phyloP scores from a whole-genome alignment of 1,140 invertebrate genomes.

The Leptestheria dahalacensis region DNA sequence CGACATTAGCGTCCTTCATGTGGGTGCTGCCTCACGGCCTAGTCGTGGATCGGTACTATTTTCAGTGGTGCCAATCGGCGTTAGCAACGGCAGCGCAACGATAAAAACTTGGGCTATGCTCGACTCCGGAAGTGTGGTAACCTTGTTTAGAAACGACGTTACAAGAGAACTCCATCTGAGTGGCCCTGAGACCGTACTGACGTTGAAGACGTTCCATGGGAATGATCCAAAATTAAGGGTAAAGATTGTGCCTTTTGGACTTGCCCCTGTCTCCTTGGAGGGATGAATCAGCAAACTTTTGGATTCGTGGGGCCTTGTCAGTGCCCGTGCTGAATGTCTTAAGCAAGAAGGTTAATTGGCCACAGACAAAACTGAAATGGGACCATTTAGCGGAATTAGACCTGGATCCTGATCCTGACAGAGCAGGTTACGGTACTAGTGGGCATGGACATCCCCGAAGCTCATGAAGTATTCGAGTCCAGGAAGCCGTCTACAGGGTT shows the following conservation, averaged over 20 bases:
- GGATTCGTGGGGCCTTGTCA: not conserved
- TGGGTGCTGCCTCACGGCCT: not conserved
- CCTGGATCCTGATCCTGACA: not conserved
- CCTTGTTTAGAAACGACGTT: not conserved
- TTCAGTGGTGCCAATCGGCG: not conserved
- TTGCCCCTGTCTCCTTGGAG: not conserved
- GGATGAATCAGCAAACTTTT: not conserved
- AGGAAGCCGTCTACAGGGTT: not conserved
- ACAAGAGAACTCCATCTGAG: not conserved
- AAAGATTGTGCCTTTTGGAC: not conserved
- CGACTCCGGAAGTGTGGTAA: not conserved
- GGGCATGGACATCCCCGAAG: not conserved
- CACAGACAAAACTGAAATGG: not conserved
- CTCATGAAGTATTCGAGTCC: not conserved
- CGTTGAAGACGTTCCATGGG: conserved; percentile 7
- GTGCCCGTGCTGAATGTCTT: not conserved
- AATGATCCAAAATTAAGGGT: not conserved
- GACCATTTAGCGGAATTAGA: not conserved
- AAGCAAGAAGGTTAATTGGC: not conserved
- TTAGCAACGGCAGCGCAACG: not conserved
- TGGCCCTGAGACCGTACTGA: not conserved
- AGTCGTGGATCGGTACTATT: not conserved
- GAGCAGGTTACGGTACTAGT: not conserved
- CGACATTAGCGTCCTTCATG: not conserved
- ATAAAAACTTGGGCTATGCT: not conserved